phyloP scores from a whole-genome alignment of 2,888 invertebrate genomes.

The Thalpophila matura region DNA sequence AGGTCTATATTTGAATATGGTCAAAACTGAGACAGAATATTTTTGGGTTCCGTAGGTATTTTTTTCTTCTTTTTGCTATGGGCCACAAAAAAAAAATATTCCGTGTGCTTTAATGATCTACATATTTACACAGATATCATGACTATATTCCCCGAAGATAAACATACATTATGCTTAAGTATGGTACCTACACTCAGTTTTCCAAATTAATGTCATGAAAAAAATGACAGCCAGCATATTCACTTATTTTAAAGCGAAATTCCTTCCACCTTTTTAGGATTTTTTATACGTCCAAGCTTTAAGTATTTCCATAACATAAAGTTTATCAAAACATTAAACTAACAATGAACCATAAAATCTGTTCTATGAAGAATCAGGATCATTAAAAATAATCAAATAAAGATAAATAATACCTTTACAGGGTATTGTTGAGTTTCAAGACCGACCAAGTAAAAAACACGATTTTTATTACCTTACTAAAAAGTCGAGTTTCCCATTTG shows the following conservation, averaged over 20 bases:
- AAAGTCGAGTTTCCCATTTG: slow-evolving; percentile 23
- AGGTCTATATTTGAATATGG: slow-evolving; percentile 10
- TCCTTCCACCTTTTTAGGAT: too few species aligned
- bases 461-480: slow-evolving; percentile 34
- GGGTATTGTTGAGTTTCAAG: slow-evolving; percentile 7
- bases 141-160: too few species aligned
- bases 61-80: not conserved
- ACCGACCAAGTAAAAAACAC: not conserved
- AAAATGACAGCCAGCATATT: too few species aligned
- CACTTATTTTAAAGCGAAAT: too few species aligned
- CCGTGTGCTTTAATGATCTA: too few species aligned
- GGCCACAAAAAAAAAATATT: too few species aligned
- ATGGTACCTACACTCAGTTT: too few species aligned
- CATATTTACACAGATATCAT: too few species aligned
- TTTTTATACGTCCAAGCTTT: too few species aligned
- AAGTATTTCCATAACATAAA: not conserved
- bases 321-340: slow-evolving; percentile 7
- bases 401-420: not conserved
- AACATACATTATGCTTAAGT: too few species aligned
- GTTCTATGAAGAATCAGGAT: not conserved
- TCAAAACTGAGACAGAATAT: slow-evolving; percentile 8
- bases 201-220: too few species aligned
- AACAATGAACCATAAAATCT: slow-evolving; percentile 2
- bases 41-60: slow-evolving; percentile 12
- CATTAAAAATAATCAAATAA: slow-evolving; percentile 24